These are phyloP conservation scores for Campylomormyrus numenius DNA, from an alignment of 2,113 vertebrate species.

Conservation along the genomic window DNA sequence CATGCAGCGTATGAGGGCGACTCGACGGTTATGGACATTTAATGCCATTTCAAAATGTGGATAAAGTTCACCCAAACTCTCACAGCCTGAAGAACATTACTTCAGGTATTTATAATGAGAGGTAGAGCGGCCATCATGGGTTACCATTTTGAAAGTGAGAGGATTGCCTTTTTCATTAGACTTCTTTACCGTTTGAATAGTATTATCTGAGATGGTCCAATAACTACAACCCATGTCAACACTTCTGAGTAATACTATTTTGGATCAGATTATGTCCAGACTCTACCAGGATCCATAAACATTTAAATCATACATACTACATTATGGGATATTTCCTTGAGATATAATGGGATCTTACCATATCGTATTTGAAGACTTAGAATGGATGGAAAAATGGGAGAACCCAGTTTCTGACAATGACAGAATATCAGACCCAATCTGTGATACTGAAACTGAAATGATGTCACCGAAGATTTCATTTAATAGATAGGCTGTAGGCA, in stretches of 20 bases:
- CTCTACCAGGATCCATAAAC: not conserved
- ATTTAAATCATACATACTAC: not conserved
- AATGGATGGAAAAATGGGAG: not conserved
- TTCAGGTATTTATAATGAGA: not conserved
- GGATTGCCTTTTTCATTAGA: not conserved
- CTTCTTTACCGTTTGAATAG: not conserved
- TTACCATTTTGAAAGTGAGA: not conserved
- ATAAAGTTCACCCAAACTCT: not conserved
- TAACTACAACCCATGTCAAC: not conserved
- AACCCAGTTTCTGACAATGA: not conserved
- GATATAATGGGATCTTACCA: not conserved
- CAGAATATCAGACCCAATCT: not conserved
- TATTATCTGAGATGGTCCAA: not conserved
- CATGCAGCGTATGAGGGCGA: not conserved
- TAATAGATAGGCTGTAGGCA: not conserved
- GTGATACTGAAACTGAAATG: not conserved
- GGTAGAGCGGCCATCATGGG: not conserved
- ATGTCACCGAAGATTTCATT: not conserved
- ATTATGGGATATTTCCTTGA: not conserved
- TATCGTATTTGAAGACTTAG: not conserved
- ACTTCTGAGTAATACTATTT: not conserved
- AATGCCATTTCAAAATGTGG: not conserved
- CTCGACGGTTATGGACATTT: not conserved
- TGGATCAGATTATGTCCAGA: not conserved
- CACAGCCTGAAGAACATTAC: not conserved